A percentile compares a stretch with the other conserved stretches of the same genome.
These are phyloP conservation scores for Dasyprocta punctata DNA, from an alignment of 2,113 vertebrate species.

Conservation along the genomic window DNA sequence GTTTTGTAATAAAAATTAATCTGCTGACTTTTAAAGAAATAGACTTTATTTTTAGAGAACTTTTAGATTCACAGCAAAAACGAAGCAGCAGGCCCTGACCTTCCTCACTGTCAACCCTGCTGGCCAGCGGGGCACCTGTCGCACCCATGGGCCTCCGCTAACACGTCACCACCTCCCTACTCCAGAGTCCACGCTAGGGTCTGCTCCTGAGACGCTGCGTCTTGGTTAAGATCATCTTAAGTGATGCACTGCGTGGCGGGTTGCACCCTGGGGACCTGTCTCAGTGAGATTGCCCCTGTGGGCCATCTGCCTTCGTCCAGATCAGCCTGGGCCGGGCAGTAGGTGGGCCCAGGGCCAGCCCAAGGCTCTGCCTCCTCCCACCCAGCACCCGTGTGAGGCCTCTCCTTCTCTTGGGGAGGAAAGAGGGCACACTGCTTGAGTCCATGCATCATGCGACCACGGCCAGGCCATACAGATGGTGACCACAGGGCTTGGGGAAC, in stretches of 20 bases:
- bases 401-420: too few species aligned
- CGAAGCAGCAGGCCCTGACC: too few species aligned
- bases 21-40: not conserved
- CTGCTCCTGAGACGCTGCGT: not conserved
- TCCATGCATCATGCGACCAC: not conserved
- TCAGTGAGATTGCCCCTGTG: not conserved
- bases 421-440: too few species aligned
- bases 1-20: not conserved
- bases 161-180: too few species aligned
- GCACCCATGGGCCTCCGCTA: not conserved
- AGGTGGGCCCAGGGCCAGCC: not conserved
- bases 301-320: not conserved
- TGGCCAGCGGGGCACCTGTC: not conserved
- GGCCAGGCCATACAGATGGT: not conserved
- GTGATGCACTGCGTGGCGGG: not conserved
- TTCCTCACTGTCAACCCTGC: not conserved
- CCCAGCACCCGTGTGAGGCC: not conserved
- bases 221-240: not conserved
- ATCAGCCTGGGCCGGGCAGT: fast-evolving
- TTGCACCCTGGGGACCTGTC: not conserved
- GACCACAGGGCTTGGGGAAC: not conserved
- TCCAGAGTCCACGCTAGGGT: not conserved
- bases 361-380: not conserved
- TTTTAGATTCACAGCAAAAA: not conserved
- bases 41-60: not conserved